Conservation (phyloP, 1,140 invertebrate species). For the Andrena cerasifolii region DNA sequence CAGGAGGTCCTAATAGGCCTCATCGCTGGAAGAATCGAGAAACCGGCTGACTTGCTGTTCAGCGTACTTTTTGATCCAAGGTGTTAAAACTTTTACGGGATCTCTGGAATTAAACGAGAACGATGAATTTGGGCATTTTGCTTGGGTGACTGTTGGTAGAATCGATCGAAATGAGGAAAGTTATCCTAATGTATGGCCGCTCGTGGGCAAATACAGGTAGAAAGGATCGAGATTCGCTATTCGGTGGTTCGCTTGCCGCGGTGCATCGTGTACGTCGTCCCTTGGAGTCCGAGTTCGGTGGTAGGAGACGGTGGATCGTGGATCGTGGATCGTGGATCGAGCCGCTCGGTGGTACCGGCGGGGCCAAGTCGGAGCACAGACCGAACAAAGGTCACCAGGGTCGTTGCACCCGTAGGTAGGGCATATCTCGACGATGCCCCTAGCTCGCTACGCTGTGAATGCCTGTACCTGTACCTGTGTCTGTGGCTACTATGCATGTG, state of each 20-base stretch:
- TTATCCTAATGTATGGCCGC: not conserved
- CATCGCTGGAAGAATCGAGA: too few species aligned
- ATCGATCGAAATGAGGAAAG: not conserved
- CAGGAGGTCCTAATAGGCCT: too few species aligned
- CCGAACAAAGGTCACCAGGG: slow-evolving; percentile 81
- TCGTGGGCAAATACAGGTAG: slow-evolving; percentile 5
- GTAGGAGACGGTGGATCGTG: slow-evolving; percentile 58
- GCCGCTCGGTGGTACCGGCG: slow-evolving; percentile 67
- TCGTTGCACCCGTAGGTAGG: slow-evolving; percentile 81
- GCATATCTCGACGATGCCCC: slow-evolving; percentile 77
- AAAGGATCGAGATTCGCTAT: not conserved
- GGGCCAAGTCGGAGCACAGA: slow-evolving; percentile 74
- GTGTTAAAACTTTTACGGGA: too few species aligned
- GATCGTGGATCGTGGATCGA: too few species aligned
- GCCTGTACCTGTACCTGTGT: slow-evolving; percentile 34
- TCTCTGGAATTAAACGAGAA: too few species aligned
- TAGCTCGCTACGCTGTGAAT: slow-evolving; percentile 51
- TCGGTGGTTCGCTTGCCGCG: slow-evolving; percentile 27
- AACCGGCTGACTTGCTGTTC: too few species aligned
- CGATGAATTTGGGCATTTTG: too few species aligned
- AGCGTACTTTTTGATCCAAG: too few species aligned
- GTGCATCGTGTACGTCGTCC: slow-evolving; percentile 34
- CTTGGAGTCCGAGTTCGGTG: slow-evolving; percentile 37
- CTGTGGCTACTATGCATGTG: not conserved
- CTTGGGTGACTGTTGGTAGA: too few species aligned